A percentile compares a stretch with the other conserved stretches of the same genome.
These are phyloP conservation scores for Siphonodentalium dalli DNA, from an alignment of 2,888 invertebrate species.

Conservation along the genomic window DNA sequence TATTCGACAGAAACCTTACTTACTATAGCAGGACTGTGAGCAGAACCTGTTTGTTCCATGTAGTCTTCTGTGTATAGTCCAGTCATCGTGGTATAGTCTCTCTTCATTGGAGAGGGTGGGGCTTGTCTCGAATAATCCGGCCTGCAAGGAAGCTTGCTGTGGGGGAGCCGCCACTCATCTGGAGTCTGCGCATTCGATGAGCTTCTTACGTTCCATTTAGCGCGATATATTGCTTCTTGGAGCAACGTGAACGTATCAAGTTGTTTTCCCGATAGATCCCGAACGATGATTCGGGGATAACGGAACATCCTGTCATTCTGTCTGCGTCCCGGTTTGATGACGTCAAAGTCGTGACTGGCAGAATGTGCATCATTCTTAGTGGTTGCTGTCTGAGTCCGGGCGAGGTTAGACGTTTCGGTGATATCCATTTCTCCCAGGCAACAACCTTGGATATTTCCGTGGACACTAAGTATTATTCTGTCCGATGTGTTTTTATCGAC, in stretches of 20 bases:
- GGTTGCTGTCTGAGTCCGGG: no score
- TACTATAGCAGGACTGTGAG: neutral
- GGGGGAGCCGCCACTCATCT: slow-evolving; percentile 57
- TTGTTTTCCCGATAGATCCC: slow-evolving; percentile 38
- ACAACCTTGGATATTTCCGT: no score
- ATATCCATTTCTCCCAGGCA: no score
- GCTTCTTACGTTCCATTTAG: slow-evolving; percentile 34
- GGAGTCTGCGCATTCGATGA: slow-evolving; percentile 33
- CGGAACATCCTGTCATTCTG: no score
- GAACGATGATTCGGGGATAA: slow-evolving; percentile 43
- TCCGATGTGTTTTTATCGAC: no score
- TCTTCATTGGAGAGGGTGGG: slow-evolving; percentile 17
- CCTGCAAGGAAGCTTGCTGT: slow-evolving; percentile 52
- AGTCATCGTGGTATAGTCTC: slow-evolving; percentile 11
- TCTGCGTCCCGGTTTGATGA: no score
- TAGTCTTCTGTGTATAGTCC: slow-evolving; percentile 3
- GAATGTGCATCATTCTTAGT: no score
- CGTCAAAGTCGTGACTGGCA: no score
- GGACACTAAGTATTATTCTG: no score
- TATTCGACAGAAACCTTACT: no score
- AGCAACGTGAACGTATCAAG: slow-evolving; percentile 55
- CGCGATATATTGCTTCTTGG: slow-evolving; percentile 53
- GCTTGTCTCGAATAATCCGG: slow-evolving; percentile 51
- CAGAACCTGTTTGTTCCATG: neutral
- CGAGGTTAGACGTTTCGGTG: no score